These are phyloP conservation scores for Crotalus adamanteus DNA, from an alignment of 2,797 vertebrate genomes.

Conservation along the genomic window DNA sequence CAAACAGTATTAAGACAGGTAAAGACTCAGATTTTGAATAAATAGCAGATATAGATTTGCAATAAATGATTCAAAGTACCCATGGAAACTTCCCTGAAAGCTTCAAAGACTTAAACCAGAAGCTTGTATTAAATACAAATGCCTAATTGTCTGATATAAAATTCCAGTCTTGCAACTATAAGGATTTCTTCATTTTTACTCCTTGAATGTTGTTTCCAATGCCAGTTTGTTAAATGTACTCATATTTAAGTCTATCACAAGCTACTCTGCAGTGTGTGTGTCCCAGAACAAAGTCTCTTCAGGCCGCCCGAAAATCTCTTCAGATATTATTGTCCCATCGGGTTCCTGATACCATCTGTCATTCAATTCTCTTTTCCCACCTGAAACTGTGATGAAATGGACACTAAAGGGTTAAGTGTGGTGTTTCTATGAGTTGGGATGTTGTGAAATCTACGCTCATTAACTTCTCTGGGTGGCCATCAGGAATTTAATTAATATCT, in stretches of 20 bases:
- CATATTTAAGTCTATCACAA: conserved; percentile 13
- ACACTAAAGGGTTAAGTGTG: conserved; percentile 39
- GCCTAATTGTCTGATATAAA: background rate
- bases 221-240: background rate
- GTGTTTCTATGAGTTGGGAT: conserved; percentile 49
- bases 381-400: conserved; percentile 38
- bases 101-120: background rate
- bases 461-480: conserved; percentile 55
- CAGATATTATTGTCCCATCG: background rate
- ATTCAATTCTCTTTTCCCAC: conserved; percentile 26
- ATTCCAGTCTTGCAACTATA: background rate
- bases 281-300: background rate
- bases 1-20: background rate
- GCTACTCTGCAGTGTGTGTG: background rate
- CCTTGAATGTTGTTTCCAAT: background rate
- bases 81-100: background rate
- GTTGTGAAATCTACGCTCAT: conserved; percentile 54
- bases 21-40: background rate
- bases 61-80: background rate
- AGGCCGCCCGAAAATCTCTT: background rate
- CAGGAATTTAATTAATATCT: conserved; percentile 62
- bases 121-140: background rate
- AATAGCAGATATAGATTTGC: background rate
- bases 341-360: background rate
- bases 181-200: background rate